Conservation (phyloP, 2,113 vertebrate genomes). For the Colius striatus region DNA sequence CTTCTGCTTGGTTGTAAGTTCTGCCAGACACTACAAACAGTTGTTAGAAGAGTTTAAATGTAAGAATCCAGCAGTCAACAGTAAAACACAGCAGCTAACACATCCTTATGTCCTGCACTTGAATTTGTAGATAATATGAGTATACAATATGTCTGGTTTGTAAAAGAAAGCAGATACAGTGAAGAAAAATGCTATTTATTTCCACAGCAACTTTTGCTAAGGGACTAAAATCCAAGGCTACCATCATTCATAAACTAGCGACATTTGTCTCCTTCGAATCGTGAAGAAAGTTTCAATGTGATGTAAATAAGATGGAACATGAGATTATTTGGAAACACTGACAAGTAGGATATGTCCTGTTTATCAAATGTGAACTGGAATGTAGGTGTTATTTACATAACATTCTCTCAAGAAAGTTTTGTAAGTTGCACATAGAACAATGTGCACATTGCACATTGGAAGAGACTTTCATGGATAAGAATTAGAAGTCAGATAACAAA, state of each 20-base stretch:
- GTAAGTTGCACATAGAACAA: neutral
- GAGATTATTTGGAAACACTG: neutral
- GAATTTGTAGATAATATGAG: neutral
- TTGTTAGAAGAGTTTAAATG: neutral
- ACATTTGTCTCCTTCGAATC: neutral
- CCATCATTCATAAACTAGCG: neutral
- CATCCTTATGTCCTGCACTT: neutral
- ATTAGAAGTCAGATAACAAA: neutral
- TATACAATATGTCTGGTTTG: conserved; percentile 26
- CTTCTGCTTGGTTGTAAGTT: neutral
- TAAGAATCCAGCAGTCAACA: neutral
- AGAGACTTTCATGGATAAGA: neutral
- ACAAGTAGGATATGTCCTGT: neutral
- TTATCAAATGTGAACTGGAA: neutral
- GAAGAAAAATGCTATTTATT: neutral
- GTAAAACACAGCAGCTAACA: neutral
- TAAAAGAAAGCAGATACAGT: neutral
- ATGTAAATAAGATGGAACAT: neutral
- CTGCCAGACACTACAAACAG: neutral
- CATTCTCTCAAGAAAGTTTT: neutral
- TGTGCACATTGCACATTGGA: too few species aligned
- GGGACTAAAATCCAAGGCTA: neutral
- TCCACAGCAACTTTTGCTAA: neutral
- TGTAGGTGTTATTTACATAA: rapidly evolving
- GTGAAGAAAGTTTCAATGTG: neutral